Conservation (phyloP, 2,888 invertebrate species). For the Listrodromus nycthemerus region DNA sequence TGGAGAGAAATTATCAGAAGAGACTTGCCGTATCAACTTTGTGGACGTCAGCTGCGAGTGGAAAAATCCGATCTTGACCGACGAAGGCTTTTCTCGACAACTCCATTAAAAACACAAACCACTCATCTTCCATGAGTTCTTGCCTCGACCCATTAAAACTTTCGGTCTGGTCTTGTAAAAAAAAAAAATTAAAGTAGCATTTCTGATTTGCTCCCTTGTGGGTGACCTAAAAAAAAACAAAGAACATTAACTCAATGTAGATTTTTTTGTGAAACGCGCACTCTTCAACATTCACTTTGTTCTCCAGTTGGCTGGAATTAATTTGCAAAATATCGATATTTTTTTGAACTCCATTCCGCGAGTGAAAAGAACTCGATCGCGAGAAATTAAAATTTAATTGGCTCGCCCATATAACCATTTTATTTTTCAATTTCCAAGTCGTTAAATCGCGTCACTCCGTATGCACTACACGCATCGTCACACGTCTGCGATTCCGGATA, state of each 20-base stretch:
- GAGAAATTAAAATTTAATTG: constrained; percentile 9
- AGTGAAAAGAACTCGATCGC: not conserved
- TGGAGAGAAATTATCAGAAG: not conserved
- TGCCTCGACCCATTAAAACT: not conserved
- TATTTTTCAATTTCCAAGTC: constrained; percentile 30
- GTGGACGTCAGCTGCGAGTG: not conserved
- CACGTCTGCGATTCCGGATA: not conserved
- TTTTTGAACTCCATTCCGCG: no score
- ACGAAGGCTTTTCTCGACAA: not conserved
- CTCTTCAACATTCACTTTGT: no score
- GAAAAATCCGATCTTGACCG: not conserved
- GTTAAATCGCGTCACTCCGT: constrained; percentile 4
- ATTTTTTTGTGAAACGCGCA: no score
- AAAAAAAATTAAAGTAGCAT: no score
- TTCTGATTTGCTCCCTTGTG: no score
- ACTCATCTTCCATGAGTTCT: not conserved
- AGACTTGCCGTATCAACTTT: not conserved
- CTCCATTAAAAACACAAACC: not conserved
- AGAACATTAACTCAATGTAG: no score
- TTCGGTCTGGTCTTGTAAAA: not conserved
- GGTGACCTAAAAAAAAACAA: no score
- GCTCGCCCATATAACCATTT: constrained; percentile 15
- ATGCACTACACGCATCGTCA: not conserved
- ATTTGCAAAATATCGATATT: not conserved
- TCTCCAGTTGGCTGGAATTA: no score